Conservation (phyloP, 1,140 invertebrate genomes). For the Dendroctonus ponderosae region DNA sequence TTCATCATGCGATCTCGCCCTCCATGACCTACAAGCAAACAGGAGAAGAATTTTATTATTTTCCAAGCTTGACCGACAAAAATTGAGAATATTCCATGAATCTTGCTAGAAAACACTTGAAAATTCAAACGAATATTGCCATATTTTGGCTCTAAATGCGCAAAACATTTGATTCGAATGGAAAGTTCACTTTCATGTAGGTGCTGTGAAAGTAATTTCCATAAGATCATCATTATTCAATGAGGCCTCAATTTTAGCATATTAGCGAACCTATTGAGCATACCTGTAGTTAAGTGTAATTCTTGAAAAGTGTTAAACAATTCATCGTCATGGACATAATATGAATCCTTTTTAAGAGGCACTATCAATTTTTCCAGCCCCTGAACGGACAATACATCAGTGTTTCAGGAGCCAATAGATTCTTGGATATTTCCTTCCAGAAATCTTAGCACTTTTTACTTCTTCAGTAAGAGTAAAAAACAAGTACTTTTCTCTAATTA, state of each 20-base stretch:
- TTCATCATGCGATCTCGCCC: not conserved
- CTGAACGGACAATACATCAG: slow-evolving; percentile 4
- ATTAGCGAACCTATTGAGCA: slow-evolving; percentile 6
- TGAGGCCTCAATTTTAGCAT: not conserved
- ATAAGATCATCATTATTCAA: too few relatives aligned
- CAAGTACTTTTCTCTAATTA: slow-evolving; percentile 1
- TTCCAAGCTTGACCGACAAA: too few relatives aligned
- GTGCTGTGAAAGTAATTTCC: too few relatives aligned
- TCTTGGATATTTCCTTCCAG: not conserved
- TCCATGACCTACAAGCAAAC: slow-evolving; percentile 38
- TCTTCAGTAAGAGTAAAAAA: slow-evolving; percentile 3
- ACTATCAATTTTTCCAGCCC: slow-evolving; percentile 6
- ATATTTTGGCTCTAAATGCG: not conserved
- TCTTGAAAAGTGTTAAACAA: not conserved
- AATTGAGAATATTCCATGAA: too few relatives aligned
- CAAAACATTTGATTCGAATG: not conserved
- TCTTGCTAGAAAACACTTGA: too few relatives aligned
- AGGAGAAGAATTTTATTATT: too few relatives aligned
- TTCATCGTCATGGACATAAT: not conserved
- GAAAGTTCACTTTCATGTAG: too few relatives aligned
- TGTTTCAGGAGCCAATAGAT: not conserved
- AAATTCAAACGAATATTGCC: too few relatives aligned
- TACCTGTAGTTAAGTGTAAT: slow-evolving; percentile 2
- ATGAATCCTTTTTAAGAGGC: slow-evolving; percentile 12
- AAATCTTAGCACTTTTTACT: slow-evolving; percentile 5